Evolutionary conservation across 2,797 vertebrate species (phyloP), one percentile per base, ranked within the genome.

Genomic region (Podargus strigoides): DNA sequence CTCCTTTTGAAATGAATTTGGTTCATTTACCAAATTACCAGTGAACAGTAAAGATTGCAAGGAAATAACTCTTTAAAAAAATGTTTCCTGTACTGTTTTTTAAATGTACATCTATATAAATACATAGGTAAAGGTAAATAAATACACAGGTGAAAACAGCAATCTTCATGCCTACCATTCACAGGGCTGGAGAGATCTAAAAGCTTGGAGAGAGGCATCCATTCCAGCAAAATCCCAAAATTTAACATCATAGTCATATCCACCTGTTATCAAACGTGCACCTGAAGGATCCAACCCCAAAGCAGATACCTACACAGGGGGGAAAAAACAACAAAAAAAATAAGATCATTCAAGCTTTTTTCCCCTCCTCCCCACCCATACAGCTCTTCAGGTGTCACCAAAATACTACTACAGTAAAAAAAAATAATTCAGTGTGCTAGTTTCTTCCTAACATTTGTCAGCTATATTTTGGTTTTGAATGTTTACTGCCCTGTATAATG

Each of bases 221-320:
- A 99, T 99, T 91, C 99, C 99, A 34, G 99, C 99, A 97, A 99
- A 99, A 97, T 99, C 99, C 99, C 99, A 99, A 97, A 99, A 99
- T 50, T 98, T 98, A 66, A 99, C 98, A 27, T 99, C 99, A 32
- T 98, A 99, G 85, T 99, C 99, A 55, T 98, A 99, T 28, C 99
- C 99, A n/a, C 99, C 99, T 17, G 98, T 99, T 96, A 99, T 98
- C 94, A 99, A 98, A 39, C 99, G 99, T 24, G 99, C 99, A 77
- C 99, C 99, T 9, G 99, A 99, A 18, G 99, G 99, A 96, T 99
- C 99, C 94, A 99, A 96, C 12, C 97, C 99, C 72, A 99, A 95
- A 66, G 98, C 98, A 34, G 98, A 98, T 50, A 99, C 98, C 98
- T 99, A 72, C 4, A 60, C 3, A 85, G 6, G n/a, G n/a, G n/a